Base-by-base conservation (phyloP, 2,113 vertebrate genomes). In the Elephantulus edwardii region DNA sequence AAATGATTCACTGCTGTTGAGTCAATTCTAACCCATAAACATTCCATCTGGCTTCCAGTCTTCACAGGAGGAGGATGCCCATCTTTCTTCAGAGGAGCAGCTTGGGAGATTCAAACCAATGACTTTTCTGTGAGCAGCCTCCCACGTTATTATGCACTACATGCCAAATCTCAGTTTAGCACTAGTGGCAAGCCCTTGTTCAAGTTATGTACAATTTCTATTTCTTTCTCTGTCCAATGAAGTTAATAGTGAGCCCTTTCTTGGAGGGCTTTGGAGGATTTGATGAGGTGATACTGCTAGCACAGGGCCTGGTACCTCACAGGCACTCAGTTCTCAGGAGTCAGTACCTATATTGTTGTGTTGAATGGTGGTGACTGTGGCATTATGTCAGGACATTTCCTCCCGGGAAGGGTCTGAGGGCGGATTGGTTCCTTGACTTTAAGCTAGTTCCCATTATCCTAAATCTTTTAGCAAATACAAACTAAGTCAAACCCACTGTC, bases 251-350 rank as follows among this genome's bases (percentile, higher is more conserved):
- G 40, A 71, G 13, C 52, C 52, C 80, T 24, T 10, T 82, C 33
- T 42, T 12, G 0, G 10, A 11, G 26, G 42, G 5, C 28, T 26
- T 26, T 22, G 5, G 71, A 46, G 72, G 26, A 19, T 11, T 17
- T 5, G 1, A 8, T 8, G 44, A n/a, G 14, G 48, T 58, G 8
- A 58, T 1, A 1, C 5, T 40, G 16, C 1, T 1, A 58, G 54
- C 62, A 12, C 42, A 6, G 35, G 2, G 30, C 44, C 77, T 48
- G 44, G 50, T 8, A 10, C n/a, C 2, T n/a, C 5, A 6, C 3
- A 20, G 60, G 17, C 62, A 40, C 68, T 26, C 68, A 40, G 5
- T 22, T 70, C 68, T 12, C 38, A 42, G 17, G 11, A 2, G 19
- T 11, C 22, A 60, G 4, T n/a, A 28, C 46, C 26, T 88, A 3